These are phyloP conservation scores for Acropternis orthonyx DNA, from an alignment of 2,797 vertebrate species.

Conservation along the genomic window DNA sequence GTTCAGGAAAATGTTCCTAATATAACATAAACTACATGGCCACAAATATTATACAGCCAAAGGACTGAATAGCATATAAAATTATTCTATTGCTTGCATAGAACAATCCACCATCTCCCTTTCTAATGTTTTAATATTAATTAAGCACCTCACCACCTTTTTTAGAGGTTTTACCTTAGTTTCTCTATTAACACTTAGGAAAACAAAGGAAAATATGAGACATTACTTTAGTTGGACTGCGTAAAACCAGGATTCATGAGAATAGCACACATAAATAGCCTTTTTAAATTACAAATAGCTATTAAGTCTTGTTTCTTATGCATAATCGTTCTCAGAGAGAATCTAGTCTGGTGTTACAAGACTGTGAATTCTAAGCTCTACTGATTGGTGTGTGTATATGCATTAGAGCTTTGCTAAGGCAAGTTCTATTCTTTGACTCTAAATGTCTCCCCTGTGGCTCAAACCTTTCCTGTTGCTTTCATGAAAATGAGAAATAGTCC, in stretches of 20 bases:
- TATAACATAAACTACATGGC: background rate
- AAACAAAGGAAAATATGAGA: background rate
- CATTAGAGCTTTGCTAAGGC: background rate
- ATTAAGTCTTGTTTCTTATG: conserved; percentile 41
- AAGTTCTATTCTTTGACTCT: conserved; percentile 36
- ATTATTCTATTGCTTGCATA: background rate
- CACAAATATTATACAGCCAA: background rate
- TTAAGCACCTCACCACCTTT: background rate
- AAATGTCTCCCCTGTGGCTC: conserved; percentile 33
- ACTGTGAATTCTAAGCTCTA: background rate
- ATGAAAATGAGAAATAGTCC: conserved; percentile 42
- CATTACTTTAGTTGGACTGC: background rate
- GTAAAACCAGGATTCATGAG: background rate
- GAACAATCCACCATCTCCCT: background rate
- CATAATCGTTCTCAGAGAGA: background rate
- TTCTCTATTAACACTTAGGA: background rate
- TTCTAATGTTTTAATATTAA: background rate
- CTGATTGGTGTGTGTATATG: background rate
- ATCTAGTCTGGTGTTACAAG: background rate
- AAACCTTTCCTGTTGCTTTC: conserved; percentile 62
- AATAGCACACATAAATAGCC: background rate
- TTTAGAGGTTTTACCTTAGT: background rate
- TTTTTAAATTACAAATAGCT: conserved; percentile 29
- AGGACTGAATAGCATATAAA: background rate
- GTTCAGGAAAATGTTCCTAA: conserved; percentile 16